Base-by-base conservation (phyloP, 2,113 vertebrate genomes). In the Catharus minimus region DNA sequence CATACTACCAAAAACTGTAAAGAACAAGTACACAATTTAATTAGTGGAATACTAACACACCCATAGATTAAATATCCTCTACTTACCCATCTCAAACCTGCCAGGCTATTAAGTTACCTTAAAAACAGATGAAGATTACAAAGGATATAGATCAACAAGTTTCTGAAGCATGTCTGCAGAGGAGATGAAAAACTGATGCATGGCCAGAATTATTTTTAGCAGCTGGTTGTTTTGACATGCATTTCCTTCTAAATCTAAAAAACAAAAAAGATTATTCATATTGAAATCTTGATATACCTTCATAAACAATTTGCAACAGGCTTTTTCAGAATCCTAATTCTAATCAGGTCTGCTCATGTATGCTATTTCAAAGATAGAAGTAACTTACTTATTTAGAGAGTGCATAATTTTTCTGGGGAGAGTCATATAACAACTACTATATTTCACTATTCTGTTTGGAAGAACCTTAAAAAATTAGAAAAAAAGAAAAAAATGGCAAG, bases 101-200 rank as follows among this genome's bases (percentile, higher is more conserved):
- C 46, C 27, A 78, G 44, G 64, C 32, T 81, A 32, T 30, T 19
- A 86, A 81, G n/a, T 53, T 89, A 94, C 81, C 68, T 88, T 67
- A 89, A 43, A 22, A 73, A 22, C 11, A 89, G 39, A 9, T 41
- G 21, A 84, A 21, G n/a, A 56, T 80, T 94, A 62, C 49, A 95
- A 98, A 99, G 98, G 99, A 99, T 99, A 99, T 99, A 98, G 97
- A 83, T 94, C 57, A 89, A 98, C 95, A 13, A 99, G 97, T 88
- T 98, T 99, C 77, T 97, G 98, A 75, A 99, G 98, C 93, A 99
- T 98, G 24, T 99, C 99, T 2, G 97, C 96, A 57, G 99, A 99
- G 68, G 99, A 98, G 94, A 99, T 97, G 97, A 99, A 94, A 79
- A 99, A 97, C 11, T 98, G 98, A 92, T 99, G 99, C 99, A 99